These are phyloP conservation scores for Hirundichthys speculiger DNA, from an alignment of 2,113 vertebrate genomes.

Conservation along the genomic window DNA sequence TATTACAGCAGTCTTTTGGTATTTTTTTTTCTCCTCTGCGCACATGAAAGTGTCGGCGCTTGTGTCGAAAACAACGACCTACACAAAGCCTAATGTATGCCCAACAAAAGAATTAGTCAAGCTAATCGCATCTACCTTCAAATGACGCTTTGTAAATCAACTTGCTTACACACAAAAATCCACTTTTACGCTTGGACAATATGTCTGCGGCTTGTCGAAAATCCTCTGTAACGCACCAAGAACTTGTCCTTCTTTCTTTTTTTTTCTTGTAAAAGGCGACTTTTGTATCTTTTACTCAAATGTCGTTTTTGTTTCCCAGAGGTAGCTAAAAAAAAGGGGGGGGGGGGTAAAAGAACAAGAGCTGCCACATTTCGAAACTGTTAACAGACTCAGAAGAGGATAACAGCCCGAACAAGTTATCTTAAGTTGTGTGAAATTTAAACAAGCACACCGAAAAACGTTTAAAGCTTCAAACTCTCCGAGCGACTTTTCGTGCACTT, in stretches of 20 bases:
- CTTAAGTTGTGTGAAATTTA: background rate
- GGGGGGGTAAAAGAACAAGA: too few species aligned
- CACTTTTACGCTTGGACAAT: slow-evolving; percentile 62
- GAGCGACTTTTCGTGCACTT: slow-evolving; percentile 57
- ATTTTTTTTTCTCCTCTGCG: too few species aligned
- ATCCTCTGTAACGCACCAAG: slow-evolving; percentile 50
- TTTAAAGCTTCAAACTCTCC: background rate
- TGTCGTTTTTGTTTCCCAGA: too few species aligned
- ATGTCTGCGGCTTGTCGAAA: slow-evolving; percentile 39
- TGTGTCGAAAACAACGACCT: slow-evolving; percentile 62
- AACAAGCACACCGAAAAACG: too few species aligned
- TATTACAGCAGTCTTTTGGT: background rate
- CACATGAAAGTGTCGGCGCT: slow-evolving; percentile 34
- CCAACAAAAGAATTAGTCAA: slow-evolving; percentile 76
- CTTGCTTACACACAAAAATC: slow-evolving; percentile 51
- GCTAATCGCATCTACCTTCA: slow-evolving; percentile 64
- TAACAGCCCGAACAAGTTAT: background rate
- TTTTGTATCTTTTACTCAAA: slow-evolving; percentile 10
- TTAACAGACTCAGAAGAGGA: slow-evolving; percentile 13
- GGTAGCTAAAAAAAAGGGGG: too few species aligned
- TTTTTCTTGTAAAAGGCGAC: slow-evolving; percentile 9
- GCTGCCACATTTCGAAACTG: slow-evolving; percentile 2
- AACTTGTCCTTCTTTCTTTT: slow-evolving; percentile 52
- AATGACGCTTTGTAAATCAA: slow-evolving; percentile 41
- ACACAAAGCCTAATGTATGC: too few species aligned